Percentiles rank a stretch among this genome's conserved stretches.
Evolutionary conservation across 2,797 vertebrate species (phyloP).

Genomic region (Cossypha niveicapilla): DNA sequence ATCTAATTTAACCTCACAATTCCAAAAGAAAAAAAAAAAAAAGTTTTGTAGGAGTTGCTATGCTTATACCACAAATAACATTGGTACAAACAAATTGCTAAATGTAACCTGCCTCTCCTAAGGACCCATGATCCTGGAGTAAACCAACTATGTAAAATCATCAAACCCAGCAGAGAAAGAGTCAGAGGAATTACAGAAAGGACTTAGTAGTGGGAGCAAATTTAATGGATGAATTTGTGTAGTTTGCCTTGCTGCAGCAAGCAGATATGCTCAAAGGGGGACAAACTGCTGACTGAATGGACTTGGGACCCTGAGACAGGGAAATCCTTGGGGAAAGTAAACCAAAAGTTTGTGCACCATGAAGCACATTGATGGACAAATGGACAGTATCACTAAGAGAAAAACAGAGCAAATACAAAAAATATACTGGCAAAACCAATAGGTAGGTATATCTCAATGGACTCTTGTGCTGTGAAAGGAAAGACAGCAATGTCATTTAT

Average conservation of each 20-base stretch:
- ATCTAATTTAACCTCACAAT: not conserved
- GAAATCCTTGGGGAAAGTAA: not conserved
- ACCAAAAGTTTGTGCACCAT: not conserved
- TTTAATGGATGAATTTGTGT: not conserved
- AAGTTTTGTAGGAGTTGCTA: not conserved
- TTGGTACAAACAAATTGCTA: not conserved
- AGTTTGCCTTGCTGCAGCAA: not conserved
- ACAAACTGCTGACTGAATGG: not conserved
- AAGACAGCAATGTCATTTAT: not conserved
- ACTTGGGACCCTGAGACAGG: not conserved
- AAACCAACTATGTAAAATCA: not conserved
- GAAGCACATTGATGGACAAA: not conserved
- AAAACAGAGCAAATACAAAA: not conserved
- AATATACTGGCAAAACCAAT: not conserved
- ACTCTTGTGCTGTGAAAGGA: not conserved
- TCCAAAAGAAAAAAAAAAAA: not conserved
- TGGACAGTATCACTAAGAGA: not conserved
- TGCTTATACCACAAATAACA: not conserved
- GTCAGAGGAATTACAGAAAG: not conserved
- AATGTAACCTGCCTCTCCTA: not conserved
- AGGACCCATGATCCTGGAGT: not conserved
- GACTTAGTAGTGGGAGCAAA: not conserved
- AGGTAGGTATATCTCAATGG: not conserved
- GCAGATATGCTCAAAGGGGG: not conserved
- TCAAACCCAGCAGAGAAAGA: not conserved